These are phyloP conservation scores for Porites rus DNA, from an alignment of 92 coral and sea anemone genomes.

Conservation along the genomic window DNA sequence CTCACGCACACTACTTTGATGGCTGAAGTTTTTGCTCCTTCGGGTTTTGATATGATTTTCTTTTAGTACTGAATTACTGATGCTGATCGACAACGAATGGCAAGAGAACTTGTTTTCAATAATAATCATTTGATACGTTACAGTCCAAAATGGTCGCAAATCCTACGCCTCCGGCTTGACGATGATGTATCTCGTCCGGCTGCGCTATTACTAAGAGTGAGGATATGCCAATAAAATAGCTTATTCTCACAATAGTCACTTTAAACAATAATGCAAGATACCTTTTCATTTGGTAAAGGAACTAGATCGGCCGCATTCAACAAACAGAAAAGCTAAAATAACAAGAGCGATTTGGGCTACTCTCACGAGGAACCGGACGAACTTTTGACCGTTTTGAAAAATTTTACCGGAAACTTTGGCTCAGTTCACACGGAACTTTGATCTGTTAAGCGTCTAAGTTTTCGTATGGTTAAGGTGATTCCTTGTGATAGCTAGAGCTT, in stretches of 20 bases:
- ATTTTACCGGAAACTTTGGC: too few relatives aligned
- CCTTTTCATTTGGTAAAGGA: neutral
- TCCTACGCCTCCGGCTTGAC: constrained; percentile 4
- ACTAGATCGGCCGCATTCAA: neutral
- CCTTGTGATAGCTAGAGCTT: too few relatives aligned
- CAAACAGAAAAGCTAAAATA: too few relatives aligned
- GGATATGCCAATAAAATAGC: neutral
- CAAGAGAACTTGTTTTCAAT: constrained; percentile 12
- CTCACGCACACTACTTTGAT: too few relatives aligned
- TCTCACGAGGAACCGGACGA: too few relatives aligned
- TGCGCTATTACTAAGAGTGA: neutral
- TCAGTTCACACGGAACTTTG: too few relatives aligned
- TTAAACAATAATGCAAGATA: neutral
- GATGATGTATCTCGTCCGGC: constrained; percentile 12
- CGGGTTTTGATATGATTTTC: neutral
- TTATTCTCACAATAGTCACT: neutral
- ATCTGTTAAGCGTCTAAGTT: too few relatives aligned
- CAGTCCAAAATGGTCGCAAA: neutral
- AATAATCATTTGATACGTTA: constrained; percentile 14
- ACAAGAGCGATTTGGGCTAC: too few relatives aligned
- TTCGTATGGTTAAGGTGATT: too few relatives aligned
- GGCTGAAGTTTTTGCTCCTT: too few relatives aligned
- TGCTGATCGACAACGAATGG: neutral
- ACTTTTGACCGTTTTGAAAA: too few relatives aligned
- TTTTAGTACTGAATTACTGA: neutral